A percentile compares a stretch with the other conserved stretches of the same genome.
Conservation (phyloP, 2,888 invertebrate species). For the Dinocampus coccinellae region DNA sequence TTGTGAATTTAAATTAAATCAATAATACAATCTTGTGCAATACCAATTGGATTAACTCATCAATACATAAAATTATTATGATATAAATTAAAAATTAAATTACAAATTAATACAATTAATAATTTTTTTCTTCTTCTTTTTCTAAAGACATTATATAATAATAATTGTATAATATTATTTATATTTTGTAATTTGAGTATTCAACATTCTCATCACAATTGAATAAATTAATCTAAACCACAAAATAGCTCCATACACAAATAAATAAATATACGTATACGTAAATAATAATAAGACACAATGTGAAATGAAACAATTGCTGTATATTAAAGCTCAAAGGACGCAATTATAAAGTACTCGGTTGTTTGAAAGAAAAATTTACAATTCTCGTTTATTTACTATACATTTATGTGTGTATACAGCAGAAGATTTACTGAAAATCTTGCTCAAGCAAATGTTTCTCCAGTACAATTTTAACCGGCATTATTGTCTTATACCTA, state of each 20-base stretch:
- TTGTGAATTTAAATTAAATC: background rate
- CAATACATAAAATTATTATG: too few relatives aligned
- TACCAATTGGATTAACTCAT: background rate
- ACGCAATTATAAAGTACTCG: background rate
- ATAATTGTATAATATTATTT: background rate
- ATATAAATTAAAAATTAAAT: too few relatives aligned
- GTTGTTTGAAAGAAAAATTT: conserved; percentile 1
- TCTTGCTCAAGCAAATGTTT: background rate
- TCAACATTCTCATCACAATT: too few relatives aligned
- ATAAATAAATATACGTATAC: background rate
- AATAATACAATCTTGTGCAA: conserved; percentile 16
- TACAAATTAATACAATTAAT: too few relatives aligned
- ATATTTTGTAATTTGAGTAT: too few relatives aligned
- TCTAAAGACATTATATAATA: too few relatives aligned
- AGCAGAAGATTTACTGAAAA: background rate
- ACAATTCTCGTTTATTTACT: background rate
- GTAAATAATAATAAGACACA: background rate
- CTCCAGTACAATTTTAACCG: background rate
- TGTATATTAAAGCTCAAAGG: background rate
- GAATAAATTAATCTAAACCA: background rate
- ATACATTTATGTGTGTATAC: background rate
- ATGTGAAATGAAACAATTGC: background rate
- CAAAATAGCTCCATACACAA: too few relatives aligned
- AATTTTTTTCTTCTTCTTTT: too few relatives aligned
- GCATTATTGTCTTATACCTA: conserved; percentile 18